Conservation (phyloP, 2,113 vertebrate species). For the Heptranchias perlo region DNA sequence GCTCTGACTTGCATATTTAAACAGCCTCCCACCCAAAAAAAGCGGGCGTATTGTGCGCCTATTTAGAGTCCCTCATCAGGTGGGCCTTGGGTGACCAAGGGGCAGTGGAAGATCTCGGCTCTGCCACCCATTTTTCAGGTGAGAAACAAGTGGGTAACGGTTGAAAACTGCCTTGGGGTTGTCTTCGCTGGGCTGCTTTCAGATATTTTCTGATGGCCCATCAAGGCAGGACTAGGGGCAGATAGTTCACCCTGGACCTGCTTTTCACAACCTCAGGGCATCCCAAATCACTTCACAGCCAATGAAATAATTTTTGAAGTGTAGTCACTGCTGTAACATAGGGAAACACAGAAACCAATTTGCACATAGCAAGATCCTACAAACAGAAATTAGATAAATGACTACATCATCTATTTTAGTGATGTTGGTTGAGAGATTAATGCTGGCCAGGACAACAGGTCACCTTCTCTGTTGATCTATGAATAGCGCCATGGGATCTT, state of each 20-base stretch:
- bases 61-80: neutral
- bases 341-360: too few relatives aligned
- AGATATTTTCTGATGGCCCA: neutral
- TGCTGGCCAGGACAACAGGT: neutral
- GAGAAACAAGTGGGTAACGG: neutral
- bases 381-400: neutral
- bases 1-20: neutral
- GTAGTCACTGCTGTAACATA: neutral
- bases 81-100: neutral
- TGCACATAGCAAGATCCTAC: neutral
- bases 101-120: neutral
- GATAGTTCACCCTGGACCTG: neutral
- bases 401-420: neutral
- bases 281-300: neutral
- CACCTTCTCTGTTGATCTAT: neutral
- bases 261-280: neutral
- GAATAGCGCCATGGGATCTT: neutral
- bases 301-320: neutral
- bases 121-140: neutral
- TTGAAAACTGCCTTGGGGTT: neutral
- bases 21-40: neutral
- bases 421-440: neutral
- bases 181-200: neutral
- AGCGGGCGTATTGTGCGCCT: neutral
- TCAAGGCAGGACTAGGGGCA: neutral